phyloP scores from a whole-genome alignment of 2,113 vertebrate species.

The Verasper variegatus region DNA sequence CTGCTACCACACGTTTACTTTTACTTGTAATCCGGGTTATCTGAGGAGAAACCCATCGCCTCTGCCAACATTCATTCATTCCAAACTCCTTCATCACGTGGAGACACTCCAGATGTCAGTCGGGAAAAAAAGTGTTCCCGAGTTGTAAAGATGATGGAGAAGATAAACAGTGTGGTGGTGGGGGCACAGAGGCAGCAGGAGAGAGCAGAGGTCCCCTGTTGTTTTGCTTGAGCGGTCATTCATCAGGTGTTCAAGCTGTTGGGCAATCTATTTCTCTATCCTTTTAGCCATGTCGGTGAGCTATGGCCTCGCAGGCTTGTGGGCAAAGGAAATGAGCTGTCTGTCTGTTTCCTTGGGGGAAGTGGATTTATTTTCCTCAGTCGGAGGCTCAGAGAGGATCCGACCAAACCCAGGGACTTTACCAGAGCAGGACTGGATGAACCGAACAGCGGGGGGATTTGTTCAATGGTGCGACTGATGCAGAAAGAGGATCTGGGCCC shows the following conservation, averaged over 20 bases:
- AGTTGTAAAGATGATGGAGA: slow-evolving; percentile 68
- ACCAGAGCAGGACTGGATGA: background rate
- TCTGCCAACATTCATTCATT: background rate
- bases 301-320: slow-evolving; percentile 18
- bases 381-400: slow-evolving; percentile 10
- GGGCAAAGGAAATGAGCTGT: slow-evolving; percentile 53
- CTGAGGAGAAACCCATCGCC: background rate
- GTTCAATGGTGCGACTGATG: too few relatives aligned
- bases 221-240: slow-evolving; percentile 63
- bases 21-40: slow-evolving; percentile 2
- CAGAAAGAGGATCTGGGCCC: too few relatives aligned
- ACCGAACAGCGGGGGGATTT: too few relatives aligned
- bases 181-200: background rate
- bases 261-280: slow-evolving; percentile 44
- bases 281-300: slow-evolving; percentile 45
- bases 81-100: slow-evolving; percentile 21
- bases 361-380: slow-evolving; percentile 38
- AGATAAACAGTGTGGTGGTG: slow-evolving; percentile 60
- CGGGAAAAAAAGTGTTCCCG: slow-evolving; percentile 41
- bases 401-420: background rate
- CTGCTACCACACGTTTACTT: slow-evolving; percentile 1
- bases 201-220: slow-evolving; percentile 16
- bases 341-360: slow-evolving; percentile 20
- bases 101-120: slow-evolving; percentile 64
- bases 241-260: slow-evolving; percentile 52